Percentiles rank a stretch among this genome's conserved stretches.
Evolutionary conservation across 2,888 invertebrate genomes (phyloP).

Genomic region (Dascillus cervinus): DNA sequence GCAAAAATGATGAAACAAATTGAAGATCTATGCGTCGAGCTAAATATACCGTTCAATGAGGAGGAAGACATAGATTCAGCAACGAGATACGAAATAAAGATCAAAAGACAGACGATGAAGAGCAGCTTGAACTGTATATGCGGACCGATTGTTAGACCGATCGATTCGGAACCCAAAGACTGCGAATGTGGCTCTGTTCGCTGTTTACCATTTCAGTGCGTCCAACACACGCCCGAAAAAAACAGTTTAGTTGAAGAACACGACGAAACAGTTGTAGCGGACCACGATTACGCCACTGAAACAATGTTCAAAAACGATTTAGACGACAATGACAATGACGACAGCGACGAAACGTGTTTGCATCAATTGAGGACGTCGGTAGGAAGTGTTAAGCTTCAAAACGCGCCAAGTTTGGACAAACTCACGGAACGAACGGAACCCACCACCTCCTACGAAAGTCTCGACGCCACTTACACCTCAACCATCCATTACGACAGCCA

Average conservation of each 20-base stretch:
- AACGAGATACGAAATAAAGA: slow-evolving; percentile 2
- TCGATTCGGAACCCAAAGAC: slow-evolving; percentile 1
- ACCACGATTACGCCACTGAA: background rate
- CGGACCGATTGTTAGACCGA: background rate
- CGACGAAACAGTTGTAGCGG: background rate
- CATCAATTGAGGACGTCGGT: background rate
- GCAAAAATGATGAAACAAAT: slow-evolving; percentile 42
- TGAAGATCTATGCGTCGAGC: slow-evolving; percentile 38
- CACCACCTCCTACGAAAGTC: slow-evolving; percentile 3
- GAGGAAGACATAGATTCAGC: slow-evolving; percentile 1
- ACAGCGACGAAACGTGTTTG: background rate
- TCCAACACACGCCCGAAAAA: slow-evolving; percentile 1
- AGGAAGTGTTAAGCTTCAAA: background rate
- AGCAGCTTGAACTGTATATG: slow-evolving; percentile 5
- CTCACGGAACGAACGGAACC: slow-evolving; percentile 7
- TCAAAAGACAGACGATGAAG: background rate
- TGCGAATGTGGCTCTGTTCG: slow-evolving; percentile 8
- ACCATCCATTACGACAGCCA: too few relatives aligned
- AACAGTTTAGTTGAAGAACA: background rate
- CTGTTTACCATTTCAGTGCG: slow-evolving; percentile 6
- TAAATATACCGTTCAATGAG: slow-evolving; percentile 33
- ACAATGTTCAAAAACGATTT: background rate
- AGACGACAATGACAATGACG: background rate
- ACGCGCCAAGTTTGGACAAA: slow-evolving; percentile 3
- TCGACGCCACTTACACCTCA: too few relatives aligned